Evolutionary conservation across 2,888 invertebrate species (phyloP), one percentile per base, ranked within the genome.

Genomic region (Athalia rosae): DNA sequence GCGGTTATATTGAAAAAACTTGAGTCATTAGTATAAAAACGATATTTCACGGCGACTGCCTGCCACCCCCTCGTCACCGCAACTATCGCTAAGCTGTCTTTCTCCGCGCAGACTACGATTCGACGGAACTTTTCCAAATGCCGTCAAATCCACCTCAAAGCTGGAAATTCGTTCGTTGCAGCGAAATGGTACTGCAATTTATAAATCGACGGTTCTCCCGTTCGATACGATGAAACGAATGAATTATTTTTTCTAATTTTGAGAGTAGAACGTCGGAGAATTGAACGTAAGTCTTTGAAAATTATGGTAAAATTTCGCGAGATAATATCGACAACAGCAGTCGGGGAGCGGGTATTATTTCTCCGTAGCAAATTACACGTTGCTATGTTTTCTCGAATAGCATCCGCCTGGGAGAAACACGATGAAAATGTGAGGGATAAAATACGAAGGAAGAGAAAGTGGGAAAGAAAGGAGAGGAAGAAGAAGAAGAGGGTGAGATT

Each of bases 1-100:
- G 66, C 63, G 61, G 77, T 77, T 77, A 77, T 77, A 77, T 77
- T 61, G 77, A 77, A 77, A 74, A 77, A 77, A 77, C 59, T 77
- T 77, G 48, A 48, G 77, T 77, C 67, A 77, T 77, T 77, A 77
- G 77, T 77, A 77, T 77, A 59, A 69, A 77, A 77, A 67, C 61
- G 48, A 77, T 77, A 77, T 77, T 77, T 67, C 59, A 77, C 58
- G 67, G 59, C 43, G 74, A 74, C 61, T 62, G 74, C 61, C 47
- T 61, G 28, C 74, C 48, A 48, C 74, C 61, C 48, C 13, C 73
- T 28, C 61, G 13, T n/a, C n/a, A 4, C 9, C 58, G 7, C 47
- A 74, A 50, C 74, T 61, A 61, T 74, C 74, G 61, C 74, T 61
- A 28, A 28, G 28, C 28, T 28, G 28, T 28, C 28, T 28, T 61